A percentile compares a stretch with the other conserved stretches of the same genome.
phyloP scores from a whole-genome alignment of 2,888 invertebrate species.

The Ceraclea dissimilis region DNA sequence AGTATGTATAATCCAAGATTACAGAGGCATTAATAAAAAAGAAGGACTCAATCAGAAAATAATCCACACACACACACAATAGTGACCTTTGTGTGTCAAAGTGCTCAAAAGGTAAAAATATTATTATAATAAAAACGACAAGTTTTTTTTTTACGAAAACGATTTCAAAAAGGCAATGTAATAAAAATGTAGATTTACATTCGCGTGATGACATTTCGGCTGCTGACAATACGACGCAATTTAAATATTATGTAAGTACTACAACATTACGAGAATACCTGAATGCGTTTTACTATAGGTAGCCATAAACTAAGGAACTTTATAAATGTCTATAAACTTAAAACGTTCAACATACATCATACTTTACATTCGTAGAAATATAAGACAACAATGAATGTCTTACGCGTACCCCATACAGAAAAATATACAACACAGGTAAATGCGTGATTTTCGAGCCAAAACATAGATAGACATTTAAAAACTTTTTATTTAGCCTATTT shows the following conservation, averaged over 20 bases:
- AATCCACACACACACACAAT: neutral
- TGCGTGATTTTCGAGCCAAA: too few species aligned
- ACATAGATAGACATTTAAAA: too few species aligned
- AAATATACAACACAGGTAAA: too few species aligned
- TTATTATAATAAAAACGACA: neutral
- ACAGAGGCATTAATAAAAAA: neutral
- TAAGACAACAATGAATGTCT: too few species aligned
- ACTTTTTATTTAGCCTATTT: too few species aligned
- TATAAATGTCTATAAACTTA: too few species aligned
- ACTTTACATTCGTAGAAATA: too few species aligned
- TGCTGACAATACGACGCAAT: neutral
- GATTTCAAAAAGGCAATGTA: neutral
- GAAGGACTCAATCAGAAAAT: neutral
- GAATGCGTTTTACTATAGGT: too few species aligned
- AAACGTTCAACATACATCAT: too few species aligned
- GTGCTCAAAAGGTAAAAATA: neutral
- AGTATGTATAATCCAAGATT: neutral
- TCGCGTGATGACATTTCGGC: slow-evolving; percentile 3
- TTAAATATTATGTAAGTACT: neutral
- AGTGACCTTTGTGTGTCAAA: neutral
- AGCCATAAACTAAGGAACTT: too few species aligned
- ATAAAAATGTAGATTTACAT: slow-evolving; percentile 2
- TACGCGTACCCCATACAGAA: too few species aligned
- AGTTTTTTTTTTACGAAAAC: neutral
- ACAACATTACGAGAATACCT: too few species aligned